Conservation (phyloP, 2,888 invertebrate genomes). For the Meiosimyza decipiens region DNA sequence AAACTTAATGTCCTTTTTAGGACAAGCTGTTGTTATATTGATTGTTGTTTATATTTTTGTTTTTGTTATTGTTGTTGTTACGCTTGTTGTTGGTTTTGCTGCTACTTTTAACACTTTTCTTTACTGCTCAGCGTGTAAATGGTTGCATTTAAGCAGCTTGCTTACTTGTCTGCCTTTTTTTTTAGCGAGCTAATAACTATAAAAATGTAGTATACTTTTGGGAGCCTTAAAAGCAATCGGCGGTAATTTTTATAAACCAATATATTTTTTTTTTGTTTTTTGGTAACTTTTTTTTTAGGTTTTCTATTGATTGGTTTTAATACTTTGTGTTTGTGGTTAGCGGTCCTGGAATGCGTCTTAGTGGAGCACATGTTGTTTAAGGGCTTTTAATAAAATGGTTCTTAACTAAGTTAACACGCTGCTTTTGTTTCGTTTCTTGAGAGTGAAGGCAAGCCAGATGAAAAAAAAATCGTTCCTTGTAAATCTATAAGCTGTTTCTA, state of each 20-base stretch:
- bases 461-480: no score
- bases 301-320: no score
- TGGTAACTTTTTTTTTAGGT: not conserved
- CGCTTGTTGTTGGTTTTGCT: not conserved
- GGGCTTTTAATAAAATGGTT: no score
- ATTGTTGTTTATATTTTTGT: no score
- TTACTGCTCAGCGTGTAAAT: not conserved
- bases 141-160: conserved; percentile 8
- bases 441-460: no score
- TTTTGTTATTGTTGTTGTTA: conserved; percentile 13
- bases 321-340: no score
- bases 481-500: no score
- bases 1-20: conserved; percentile 14
- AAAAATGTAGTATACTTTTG: conserved; percentile 22
- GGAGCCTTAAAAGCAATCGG: conserved; percentile 26
- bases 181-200: conserved; percentile 11
- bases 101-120: conserved; percentile 1
- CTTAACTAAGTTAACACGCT: no score
- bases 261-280: not conserved
- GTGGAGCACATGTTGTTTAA: no score
- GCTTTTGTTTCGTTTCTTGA: no score
- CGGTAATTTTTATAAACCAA: not conserved
- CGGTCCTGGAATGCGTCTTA: no score
- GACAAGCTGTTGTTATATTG: not conserved
- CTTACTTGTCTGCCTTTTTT: not conserved